Conservation (phyloP, 2,797 vertebrate species). For the Clarias platycephalus region DNA sequence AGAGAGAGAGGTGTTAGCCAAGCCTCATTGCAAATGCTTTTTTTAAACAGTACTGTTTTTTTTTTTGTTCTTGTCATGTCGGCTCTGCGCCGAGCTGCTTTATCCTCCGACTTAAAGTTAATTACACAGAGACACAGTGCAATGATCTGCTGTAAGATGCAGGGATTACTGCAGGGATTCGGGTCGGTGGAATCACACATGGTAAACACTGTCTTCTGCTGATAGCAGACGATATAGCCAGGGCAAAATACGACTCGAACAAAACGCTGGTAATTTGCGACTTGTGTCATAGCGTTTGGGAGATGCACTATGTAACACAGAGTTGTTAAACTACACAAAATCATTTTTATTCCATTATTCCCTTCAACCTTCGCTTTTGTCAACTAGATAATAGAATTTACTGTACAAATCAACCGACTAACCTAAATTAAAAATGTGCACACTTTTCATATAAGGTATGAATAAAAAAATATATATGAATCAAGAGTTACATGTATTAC, state of each 20-base stretch:
- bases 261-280: neutral
- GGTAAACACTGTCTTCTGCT: neutral
- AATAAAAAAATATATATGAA: too few species aligned
- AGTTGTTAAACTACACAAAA: too few species aligned
- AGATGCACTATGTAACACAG: too few species aligned
- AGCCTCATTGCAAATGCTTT: conserved; percentile 21
- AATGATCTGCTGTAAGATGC: conserved; percentile 23
- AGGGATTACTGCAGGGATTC: conserved; percentile 37
- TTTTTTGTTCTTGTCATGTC: neutral
- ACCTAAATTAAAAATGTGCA: too few species aligned
- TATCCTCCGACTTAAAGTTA: conserved; percentile 38
- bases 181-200: conserved; percentile 14
- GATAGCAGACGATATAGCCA: neutral
- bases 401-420: too few species aligned
- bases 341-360: too few species aligned
- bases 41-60: conserved; percentile 56
- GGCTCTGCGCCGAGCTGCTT: neutral
- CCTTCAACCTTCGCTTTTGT: too few species aligned
- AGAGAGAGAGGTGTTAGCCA: conserved; percentile 32
- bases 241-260: neutral
- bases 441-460: too few species aligned
- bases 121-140: conserved; percentile 39
- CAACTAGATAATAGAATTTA: too few species aligned
- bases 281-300: neutral
- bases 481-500: too few species aligned